Percentiles rank a stretch among this genome's conserved stretches.
Evolutionary conservation across 2,888 invertebrate species (phyloP).

Genomic region (Meiosimyza platycephala): DNA sequence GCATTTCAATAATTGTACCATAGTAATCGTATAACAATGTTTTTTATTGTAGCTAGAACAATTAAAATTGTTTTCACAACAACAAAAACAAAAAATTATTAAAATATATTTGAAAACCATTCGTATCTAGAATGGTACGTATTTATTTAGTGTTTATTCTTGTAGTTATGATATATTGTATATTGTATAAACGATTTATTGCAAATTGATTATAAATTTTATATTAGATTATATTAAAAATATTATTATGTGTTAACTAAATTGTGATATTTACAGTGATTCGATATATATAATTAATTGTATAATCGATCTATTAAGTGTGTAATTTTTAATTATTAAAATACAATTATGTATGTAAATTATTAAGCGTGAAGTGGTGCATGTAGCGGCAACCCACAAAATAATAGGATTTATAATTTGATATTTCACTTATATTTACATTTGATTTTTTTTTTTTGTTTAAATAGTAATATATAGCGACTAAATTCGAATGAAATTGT

Average conservation of each 20-base stretch:
- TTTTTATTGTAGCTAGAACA: conserved; percentile 11
- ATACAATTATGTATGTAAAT: conserved; percentile 18
- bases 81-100: background rate
- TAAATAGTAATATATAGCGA: background rate
- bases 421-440: background rate
- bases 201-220: conserved; percentile 19
- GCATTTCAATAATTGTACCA: too few species aligned
- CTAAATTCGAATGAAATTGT: background rate
- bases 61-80: background rate
- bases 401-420: background rate
- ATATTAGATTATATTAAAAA: conserved; percentile 28
- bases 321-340: conserved; percentile 27
- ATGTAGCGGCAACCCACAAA: background rate
- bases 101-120: background rate
- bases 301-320: conserved; percentile 53
- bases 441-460: conserved; percentile 12
- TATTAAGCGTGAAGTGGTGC: conserved; percentile 6
- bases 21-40: too few species aligned
- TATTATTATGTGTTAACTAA: conserved; percentile 60
- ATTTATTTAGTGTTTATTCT: conserved; percentile 4
- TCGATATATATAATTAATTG: conserved; percentile 63
- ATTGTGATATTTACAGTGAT: conserved; percentile 69
- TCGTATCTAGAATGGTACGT: background rate
- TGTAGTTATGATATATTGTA: conserved; percentile 6
- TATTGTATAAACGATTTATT: conserved; percentile 15